Conservation (phyloP, 2,797 vertebrate species). For the Numenius phaeopus region DNA sequence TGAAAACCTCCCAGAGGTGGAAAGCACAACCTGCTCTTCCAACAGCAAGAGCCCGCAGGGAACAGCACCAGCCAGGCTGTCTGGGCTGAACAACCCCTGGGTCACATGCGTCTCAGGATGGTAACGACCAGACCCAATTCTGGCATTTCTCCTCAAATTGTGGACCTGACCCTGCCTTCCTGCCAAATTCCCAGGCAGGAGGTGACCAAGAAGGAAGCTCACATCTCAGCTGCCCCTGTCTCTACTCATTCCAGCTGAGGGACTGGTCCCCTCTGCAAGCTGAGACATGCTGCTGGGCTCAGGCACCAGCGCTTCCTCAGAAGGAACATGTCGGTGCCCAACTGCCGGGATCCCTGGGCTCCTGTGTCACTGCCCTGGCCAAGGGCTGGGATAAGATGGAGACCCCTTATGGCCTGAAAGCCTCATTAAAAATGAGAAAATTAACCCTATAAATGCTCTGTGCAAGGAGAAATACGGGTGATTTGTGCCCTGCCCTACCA, state of each 20-base stretch:
- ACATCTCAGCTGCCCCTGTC: not conserved
- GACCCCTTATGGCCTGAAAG: not conserved
- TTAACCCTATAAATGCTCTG: not conserved
- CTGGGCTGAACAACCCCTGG: not conserved
- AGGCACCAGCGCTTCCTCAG: not conserved
- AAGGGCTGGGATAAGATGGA: not conserved
- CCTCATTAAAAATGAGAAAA: not conserved
- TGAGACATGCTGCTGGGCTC: not conserved
- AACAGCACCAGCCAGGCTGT: not conserved
- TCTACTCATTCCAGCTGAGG: not conserved
- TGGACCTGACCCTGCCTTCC: not conserved
- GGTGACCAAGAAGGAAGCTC: not conserved
- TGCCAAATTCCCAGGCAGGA: not conserved
- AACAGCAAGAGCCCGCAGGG: not conserved
- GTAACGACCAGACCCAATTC: accelerated
- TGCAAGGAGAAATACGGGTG: not conserved
- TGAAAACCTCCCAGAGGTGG: not conserved
- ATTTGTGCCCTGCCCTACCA: not conserved
- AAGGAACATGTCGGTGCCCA: not conserved
- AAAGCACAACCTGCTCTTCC: not conserved
- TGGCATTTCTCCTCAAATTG: not conserved
- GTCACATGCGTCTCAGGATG: accelerated
- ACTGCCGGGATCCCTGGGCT: accelerated
- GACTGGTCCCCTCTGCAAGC: not conserved
- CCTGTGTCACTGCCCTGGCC: not conserved